Percentiles rank a stretch among this genome's conserved stretches.
These are phyloP conservation scores for Chiroxiphia lanceolata DNA, from an alignment of 2,797 vertebrate genomes.

Conservation along the genomic window DNA sequence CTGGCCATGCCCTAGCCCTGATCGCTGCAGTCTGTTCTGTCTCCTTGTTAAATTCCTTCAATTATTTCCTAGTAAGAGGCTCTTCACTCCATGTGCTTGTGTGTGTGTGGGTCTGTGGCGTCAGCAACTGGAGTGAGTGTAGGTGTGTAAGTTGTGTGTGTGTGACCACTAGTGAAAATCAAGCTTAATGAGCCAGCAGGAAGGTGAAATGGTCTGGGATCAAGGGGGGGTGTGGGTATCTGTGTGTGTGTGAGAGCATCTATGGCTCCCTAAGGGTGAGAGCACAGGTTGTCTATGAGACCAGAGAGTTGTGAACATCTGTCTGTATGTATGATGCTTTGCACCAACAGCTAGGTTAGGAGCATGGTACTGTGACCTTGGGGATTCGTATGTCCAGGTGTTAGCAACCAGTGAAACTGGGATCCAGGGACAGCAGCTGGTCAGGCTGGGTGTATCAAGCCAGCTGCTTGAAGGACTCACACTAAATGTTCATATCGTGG, in stretches of 20 bases:
- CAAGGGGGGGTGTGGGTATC: accelerated
- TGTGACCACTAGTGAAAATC: not conserved
- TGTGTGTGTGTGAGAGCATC: not conserved
- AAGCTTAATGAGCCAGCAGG: accelerated
- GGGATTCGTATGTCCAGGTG: not conserved
- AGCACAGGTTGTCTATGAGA: not conserved
- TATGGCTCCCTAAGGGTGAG: not conserved
- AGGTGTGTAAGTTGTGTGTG: accelerated
- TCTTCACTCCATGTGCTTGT: accelerated
- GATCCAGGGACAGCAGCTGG: not conserved
- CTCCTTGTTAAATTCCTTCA: not conserved
- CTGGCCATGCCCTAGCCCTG: not conserved
- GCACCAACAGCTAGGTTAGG: not conserved
- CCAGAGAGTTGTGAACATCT: not conserved
- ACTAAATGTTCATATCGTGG: not conserved
- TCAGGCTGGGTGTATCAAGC: not conserved
- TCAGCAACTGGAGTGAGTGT: not conserved
- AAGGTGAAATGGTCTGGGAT: not conserved
- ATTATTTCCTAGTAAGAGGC: not conserved
- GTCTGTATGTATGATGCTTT: not conserved
- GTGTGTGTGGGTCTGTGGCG: not conserved
- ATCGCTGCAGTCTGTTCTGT: not conserved
- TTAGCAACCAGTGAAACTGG: not conserved
- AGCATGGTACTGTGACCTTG: not conserved
- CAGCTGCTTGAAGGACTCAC: not conserved